phyloP scores from a whole-genome alignment of 2,113 vertebrate genomes.

The Mungos mungo region DNA sequence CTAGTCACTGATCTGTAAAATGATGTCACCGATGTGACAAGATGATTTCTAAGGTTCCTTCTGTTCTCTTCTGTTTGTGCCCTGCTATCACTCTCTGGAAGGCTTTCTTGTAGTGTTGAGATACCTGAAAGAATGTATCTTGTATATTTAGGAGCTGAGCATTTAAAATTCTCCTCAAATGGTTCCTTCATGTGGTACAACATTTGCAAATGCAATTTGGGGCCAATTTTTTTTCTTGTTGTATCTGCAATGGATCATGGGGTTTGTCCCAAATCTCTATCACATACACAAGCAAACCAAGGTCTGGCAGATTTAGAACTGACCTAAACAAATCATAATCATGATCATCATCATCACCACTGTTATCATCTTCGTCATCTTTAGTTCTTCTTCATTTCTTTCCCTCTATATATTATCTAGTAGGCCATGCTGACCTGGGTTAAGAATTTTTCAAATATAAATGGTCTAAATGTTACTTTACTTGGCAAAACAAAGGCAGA shows the following conservation, averaged over 20 bases:
- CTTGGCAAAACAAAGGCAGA: slow-evolving; percentile 81
- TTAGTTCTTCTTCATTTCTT: neutral
- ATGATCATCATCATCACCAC: neutral
- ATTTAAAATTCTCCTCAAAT: slow-evolving; percentile 3
- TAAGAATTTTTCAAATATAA: slow-evolving; percentile 83
- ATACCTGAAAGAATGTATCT: neutral
- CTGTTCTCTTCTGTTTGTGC: neutral
- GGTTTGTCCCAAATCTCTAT: neutral
- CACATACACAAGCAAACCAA: neutral
- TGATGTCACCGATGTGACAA: neutral
- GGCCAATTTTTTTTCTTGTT: neutral
- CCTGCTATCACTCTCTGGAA: neutral
- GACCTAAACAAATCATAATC: neutral
- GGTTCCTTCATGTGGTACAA: fast-evolving
- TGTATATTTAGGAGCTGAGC: neutral
- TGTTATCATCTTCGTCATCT: neutral
- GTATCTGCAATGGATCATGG: slow-evolving; percentile 49
- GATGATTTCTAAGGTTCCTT: neutral
- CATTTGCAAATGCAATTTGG: slow-evolving; percentile 52
- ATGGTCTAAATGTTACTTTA: slow-evolving; percentile 77
- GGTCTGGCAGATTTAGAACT: neutral
- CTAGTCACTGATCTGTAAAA: neutral
- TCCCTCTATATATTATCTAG: slow-evolving; percentile 78
- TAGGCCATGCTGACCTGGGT: slow-evolving; percentile 74
- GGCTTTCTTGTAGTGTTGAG: neutral